phyloP scores from a whole-genome alignment of 2,888 invertebrate genomes.

The Pheosia tremula region DNA sequence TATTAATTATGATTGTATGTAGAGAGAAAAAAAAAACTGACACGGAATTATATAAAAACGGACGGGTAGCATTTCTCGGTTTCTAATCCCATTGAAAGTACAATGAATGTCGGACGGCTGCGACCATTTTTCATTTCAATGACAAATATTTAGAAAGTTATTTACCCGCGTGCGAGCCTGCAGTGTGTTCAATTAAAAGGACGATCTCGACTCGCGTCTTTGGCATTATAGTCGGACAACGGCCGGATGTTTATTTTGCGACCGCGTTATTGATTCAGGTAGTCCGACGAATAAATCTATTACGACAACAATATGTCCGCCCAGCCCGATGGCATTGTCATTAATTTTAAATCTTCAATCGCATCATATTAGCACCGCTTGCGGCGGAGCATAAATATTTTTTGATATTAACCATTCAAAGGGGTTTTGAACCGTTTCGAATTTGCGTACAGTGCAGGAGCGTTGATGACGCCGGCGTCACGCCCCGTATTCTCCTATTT shows the following conservation, averaged over 20 bases:
- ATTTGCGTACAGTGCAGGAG: constrained; percentile 54
- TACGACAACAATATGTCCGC: constrained; percentile 64
- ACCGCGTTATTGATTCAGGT: constrained; percentile 77
- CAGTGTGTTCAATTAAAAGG: constrained; percentile 72
- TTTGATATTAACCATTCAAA: constrained; percentile 37
- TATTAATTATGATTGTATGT: constrained; percentile 66
- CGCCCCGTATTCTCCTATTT: constrained; percentile 70
- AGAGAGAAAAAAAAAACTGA: constrained; percentile 48
- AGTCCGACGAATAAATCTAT: constrained; percentile 76
- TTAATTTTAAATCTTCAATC: constrained; percentile 59
- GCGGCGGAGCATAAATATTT: constrained; percentile 46
- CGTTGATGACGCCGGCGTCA: constrained; percentile 62
- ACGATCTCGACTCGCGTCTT: constrained; percentile 57
- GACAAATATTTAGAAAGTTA: constrained; percentile 84
- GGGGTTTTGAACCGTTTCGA: constrained; percentile 60
- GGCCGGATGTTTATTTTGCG: constrained; percentile 76
- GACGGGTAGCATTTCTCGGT: constrained; percentile 75
- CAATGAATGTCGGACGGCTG: constrained; percentile 65
- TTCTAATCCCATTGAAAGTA: constrained; percentile 78
- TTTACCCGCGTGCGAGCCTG: constrained; percentile 73
- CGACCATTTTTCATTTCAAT: constrained; percentile 79
- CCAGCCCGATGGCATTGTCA: constrained; percentile 57
- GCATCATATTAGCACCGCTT: constrained; percentile 57
- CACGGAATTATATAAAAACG: constrained; percentile 59
- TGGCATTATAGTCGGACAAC: constrained; percentile 64